Percentiles rank a stretch among this genome's conserved stretches.
Conservation (phyloP, 2,888 invertebrate genomes). For the Athalia rosae region DNA sequence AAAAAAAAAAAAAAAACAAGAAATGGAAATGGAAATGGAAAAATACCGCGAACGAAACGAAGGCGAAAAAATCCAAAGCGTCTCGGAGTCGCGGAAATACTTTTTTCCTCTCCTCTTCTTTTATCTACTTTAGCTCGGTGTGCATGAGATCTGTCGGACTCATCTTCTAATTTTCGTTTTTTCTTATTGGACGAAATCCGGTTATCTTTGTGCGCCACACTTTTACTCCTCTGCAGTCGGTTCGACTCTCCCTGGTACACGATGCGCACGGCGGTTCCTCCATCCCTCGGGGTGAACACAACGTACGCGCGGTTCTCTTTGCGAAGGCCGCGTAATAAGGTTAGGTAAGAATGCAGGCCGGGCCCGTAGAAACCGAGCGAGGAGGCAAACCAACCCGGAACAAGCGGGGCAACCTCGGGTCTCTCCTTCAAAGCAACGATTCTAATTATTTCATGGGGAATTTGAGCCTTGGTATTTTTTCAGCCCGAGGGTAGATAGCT, state of each 20-base stretch:
- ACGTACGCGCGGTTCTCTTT: constrained; percentile 36
- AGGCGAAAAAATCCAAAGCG: too few relatives aligned
- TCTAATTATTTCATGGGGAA: constrained; percentile 51
- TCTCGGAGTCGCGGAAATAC: not conserved
- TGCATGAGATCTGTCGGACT: not conserved
- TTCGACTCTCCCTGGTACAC: too few relatives aligned
- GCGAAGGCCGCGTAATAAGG: constrained; percentile 32
- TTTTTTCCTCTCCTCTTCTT: not conserved
- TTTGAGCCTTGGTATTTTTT: constrained; percentile 47
- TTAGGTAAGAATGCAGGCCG: constrained; percentile 40
- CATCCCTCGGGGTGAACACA: constrained; percentile 30
- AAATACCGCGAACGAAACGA: too few relatives aligned
- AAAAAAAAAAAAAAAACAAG: too few relatives aligned
- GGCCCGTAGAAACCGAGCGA: not conserved
- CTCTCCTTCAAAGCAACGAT: constrained; percentile 49
- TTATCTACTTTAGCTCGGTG: not conserved
- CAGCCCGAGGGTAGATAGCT: too few relatives aligned
- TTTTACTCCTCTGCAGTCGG: not conserved
- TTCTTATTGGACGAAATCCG: constrained; percentile 25
- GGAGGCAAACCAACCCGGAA: not conserved
- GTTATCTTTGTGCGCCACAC: constrained; percentile 33
- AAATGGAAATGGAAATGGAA: too few relatives aligned
- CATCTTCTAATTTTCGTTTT: constrained; percentile 32
- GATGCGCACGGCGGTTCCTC: not conserved
- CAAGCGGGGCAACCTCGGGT: not conserved